Evolutionary conservation across 2,888 invertebrate genomes (phyloP).

Genomic region (Parnassius smintheus): DNA sequence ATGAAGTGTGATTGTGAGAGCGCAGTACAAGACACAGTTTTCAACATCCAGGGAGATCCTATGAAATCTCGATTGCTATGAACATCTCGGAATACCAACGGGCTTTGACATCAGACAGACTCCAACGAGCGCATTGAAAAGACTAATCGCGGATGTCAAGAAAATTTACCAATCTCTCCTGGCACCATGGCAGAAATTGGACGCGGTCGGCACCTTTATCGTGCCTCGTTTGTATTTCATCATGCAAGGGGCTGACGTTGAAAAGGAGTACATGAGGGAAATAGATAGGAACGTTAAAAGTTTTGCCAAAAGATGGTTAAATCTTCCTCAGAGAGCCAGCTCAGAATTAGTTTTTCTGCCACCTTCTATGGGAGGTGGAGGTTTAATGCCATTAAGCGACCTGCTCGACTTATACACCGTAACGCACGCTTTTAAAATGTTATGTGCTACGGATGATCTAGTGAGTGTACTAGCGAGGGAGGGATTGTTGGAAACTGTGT

Average conservation of each 20-base stretch:
- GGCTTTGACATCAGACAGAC: neutral
- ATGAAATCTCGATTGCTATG: neutral
- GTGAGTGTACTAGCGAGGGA: neutral
- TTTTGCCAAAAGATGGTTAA: constrained; percentile 2
- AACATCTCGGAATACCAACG: constrained; percentile 31
- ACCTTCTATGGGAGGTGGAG: constrained; percentile 2
- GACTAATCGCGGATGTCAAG: neutral
- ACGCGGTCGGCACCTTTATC: constrained; percentile 1
- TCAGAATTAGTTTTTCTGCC: constrained; percentile 4
- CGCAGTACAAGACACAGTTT: neutral
- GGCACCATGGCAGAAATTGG: constrained; percentile 12
- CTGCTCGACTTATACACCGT: constrained; percentile 4
- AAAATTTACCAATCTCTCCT: constrained; percentile 4
- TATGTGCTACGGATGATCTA: neutral
- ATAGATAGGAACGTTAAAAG: neutral
- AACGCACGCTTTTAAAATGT: neutral
- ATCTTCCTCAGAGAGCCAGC: constrained; percentile 7
- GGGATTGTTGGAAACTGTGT: neutral
- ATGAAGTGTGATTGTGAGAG: neutral
- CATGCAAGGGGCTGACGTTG: constrained; percentile 1
- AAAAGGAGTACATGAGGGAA: constrained; percentile 5
- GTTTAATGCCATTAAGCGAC: neutral
- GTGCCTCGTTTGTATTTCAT: neutral
- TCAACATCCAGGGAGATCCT: neutral
- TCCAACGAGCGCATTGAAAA: neutral